phyloP scores from a whole-genome alignment of 2,888 invertebrate genomes.

The Morpho helenor region DNA sequence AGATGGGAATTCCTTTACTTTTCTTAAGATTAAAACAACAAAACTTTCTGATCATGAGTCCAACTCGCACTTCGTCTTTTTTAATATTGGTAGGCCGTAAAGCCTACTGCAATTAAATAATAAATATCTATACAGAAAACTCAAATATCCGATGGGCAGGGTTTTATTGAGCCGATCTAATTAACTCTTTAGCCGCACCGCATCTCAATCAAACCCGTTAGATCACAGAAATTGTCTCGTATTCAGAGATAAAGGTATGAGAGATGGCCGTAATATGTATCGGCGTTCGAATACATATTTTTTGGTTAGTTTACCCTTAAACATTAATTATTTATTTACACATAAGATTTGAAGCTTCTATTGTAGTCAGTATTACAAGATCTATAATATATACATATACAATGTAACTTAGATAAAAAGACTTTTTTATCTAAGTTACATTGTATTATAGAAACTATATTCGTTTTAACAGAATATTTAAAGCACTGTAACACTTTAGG shows the following conservation, averaged over 20 bases:
- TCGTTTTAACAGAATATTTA: no score
- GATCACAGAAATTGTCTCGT: slow-evolving; percentile 49
- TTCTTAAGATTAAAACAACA: neutral
- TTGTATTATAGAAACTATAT: no score
- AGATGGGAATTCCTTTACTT: no score
- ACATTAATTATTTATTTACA: neutral
- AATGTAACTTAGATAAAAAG: no score
- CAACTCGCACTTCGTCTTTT: neutral
- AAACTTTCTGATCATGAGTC: neutral
- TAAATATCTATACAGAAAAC: slow-evolving; percentile 26
- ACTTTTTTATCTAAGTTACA: no score
- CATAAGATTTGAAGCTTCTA: no score
- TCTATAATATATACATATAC: no score
- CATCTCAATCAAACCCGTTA: slow-evolving; percentile 59
- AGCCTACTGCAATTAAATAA: slow-evolving; percentile 12
- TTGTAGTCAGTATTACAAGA: no score
- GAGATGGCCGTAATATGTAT: neutral
- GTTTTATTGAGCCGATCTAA: slow-evolving; percentile 44
- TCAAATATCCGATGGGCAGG: slow-evolving; percentile 14
- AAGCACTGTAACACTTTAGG: no score
- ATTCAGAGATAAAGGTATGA: neutral
- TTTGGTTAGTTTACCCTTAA: neutral
- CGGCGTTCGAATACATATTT: neutral
- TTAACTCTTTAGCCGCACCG: slow-evolving; percentile 49
- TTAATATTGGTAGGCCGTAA: slow-evolving; percentile 10